phyloP scores from a whole-genome alignment of 2,113 vertebrate species.

The Eptatretus burgeri region DNA sequence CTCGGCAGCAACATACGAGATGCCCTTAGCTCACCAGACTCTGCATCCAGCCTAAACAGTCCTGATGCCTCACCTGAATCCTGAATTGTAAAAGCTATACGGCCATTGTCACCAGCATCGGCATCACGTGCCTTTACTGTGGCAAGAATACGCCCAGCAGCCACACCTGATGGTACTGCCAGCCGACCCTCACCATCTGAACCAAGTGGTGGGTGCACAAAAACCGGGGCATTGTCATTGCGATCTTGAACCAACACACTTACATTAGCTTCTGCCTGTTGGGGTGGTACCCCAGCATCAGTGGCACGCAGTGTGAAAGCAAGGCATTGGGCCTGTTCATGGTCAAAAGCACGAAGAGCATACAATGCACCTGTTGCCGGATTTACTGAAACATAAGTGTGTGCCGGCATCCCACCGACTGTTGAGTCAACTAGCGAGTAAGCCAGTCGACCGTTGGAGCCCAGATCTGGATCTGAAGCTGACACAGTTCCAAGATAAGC shows the following conservation, averaged over 20 bases:
- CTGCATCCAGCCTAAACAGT: neutral
- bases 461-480: slow-evolving; percentile 71
- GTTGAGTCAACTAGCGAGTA: slow-evolving; percentile 76
- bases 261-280: slow-evolving; percentile 74
- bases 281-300: slow-evolving; percentile 65
- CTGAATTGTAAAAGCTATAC: slow-evolving; percentile 34
- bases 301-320: slow-evolving; percentile 81
- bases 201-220: slow-evolving; percentile 41
- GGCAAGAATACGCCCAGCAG: slow-evolving; percentile 20
- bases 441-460: slow-evolving; percentile 77
- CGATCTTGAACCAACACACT: slow-evolving; percentile 68
- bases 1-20: neutral
- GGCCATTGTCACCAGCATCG: slow-evolving; percentile 34
- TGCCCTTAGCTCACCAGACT: slow-evolving; percentile 1
- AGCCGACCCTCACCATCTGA: slow-evolving; percentile 40
- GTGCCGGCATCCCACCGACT: slow-evolving; percentile 74
- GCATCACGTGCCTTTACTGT: slow-evolving; percentile 31
- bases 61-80: slow-evolving; percentile 14
- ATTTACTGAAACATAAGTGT: slow-evolving; percentile 85
- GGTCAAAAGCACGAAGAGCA: slow-evolving; percentile 78
- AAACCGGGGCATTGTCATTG: slow-evolving; percentile 84
- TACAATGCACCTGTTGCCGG: slow-evolving; percentile 91
- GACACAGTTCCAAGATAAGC: slow-evolving; percentile 77
- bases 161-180: slow-evolving; percentile 33
- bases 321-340: slow-evolving; percentile 83